These are phyloP conservation scores for Synaphobranchus kaupii DNA, from an alignment of 2,797 vertebrate genomes.

Conservation along the genomic window DNA sequence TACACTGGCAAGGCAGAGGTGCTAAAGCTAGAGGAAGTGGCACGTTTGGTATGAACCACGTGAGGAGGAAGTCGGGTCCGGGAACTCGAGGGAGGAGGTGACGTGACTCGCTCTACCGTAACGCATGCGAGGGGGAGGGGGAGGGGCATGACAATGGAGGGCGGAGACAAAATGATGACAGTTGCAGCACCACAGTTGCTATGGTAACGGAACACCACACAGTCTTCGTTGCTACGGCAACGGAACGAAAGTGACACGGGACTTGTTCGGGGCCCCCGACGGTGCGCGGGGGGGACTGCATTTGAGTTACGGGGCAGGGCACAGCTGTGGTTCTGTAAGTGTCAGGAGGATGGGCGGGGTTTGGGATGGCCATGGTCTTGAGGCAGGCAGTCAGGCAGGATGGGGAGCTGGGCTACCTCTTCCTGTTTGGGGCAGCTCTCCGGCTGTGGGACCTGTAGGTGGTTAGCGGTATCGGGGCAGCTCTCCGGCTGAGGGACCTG, in stretches of 20 bases:
- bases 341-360: neutral
- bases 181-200: conserved; percentile 35
- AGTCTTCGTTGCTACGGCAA: neutral
- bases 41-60: neutral
- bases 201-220: neutral
- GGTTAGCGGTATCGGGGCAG: too few species aligned
- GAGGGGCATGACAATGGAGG: conserved; percentile 2
- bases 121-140: conserved; percentile 28
- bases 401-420: conserved; percentile 69
- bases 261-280: too few species aligned
- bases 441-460: too few species aligned
- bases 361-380: neutral
- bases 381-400: neutral
- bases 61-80: neutral
- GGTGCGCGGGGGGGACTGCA: neutral
- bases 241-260: neutral
- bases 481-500: too few species aligned
- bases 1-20: neutral
- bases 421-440: too few species aligned
- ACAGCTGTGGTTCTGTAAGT: conserved; percentile 5
- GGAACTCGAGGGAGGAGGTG: neutral
- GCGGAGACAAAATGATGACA: neutral
- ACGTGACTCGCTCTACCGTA: conserved; percentile 9
- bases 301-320: neutral
- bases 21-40: neutral